Conservation (phyloP, 2,797 vertebrate genomes). For the Pyrocephalus nanus region DNA sequence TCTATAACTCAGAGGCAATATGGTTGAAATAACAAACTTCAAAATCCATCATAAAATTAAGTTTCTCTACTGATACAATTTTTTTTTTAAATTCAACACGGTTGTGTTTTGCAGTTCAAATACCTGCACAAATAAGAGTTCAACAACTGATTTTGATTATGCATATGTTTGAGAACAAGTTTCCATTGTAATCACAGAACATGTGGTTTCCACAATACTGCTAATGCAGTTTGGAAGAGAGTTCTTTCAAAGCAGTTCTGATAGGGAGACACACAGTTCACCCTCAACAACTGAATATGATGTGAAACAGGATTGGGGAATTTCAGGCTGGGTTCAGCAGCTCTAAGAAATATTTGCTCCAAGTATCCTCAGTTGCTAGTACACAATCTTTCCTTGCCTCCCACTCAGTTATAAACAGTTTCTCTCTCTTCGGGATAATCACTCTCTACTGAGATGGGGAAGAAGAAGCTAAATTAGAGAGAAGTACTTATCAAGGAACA, state of each 20-base stretch:
- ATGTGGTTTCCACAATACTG: not conserved
- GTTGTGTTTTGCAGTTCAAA: not conserved
- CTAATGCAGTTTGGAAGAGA: not conserved
- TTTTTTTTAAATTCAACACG: accelerated
- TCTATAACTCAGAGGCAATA: not conserved
- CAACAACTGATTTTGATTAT: not conserved
- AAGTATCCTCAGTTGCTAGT: not conserved
- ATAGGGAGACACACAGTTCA: not conserved
- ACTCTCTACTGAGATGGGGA: not conserved
- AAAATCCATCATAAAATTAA: not conserved
- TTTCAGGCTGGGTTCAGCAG: not conserved
- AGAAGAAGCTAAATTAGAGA: not conserved
- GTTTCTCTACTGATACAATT: not conserved
- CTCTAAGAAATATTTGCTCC: not conserved
- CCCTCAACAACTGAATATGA: not conserved
- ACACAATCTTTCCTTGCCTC: not conserved
- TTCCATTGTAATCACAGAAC: not conserved
- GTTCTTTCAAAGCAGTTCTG: not conserved
- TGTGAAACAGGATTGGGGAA: not conserved
- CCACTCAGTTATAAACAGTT: not conserved
- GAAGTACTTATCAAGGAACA: not conserved
- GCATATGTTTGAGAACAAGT: not conserved
- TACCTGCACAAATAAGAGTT: not conserved
- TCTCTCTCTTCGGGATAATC: not conserved
- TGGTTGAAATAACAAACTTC: not conserved